Percentiles rank a stretch among this genome's conserved stretches.
These are phyloP conservation scores for Cinara cedri DNA, from an alignment of 2,888 invertebrate species.

Conservation along the genomic window DNA sequence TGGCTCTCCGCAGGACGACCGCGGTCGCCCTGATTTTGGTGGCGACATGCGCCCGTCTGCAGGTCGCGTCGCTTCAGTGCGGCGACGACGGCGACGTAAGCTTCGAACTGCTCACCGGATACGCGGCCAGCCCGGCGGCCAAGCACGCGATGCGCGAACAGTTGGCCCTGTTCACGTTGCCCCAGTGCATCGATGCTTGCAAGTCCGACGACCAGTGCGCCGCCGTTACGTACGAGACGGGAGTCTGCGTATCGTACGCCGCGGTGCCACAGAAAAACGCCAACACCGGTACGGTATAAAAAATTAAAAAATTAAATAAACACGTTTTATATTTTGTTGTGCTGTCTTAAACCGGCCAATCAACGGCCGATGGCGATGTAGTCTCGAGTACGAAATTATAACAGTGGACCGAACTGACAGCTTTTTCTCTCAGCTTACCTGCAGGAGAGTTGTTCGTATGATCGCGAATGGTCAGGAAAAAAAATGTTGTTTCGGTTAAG, in stretches of 20 bases:
- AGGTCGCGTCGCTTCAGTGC: conserved; percentile 20
- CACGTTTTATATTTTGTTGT: no score
- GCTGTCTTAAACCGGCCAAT: no score
- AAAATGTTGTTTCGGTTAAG: no score
- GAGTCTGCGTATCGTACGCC: conserved; percentile 63
- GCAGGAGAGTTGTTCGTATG: no score
- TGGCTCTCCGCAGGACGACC: no score
- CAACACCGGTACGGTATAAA: not conserved
- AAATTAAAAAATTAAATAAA: not conserved
- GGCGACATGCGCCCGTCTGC: not conserved
- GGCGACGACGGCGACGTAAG: conserved; percentile 20
- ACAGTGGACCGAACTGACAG: no score
- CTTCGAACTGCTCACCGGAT: conserved; percentile 54
- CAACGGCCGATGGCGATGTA: no score
- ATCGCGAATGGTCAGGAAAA: no score
- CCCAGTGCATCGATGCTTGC: conserved; percentile 63
- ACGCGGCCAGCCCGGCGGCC: conserved; percentile 58
- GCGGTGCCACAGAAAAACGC: conserved; percentile 61
- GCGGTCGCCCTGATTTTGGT: not conserved
- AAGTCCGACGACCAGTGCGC: conserved; percentile 61
- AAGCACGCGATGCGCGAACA: conserved; percentile 64
- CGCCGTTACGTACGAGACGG: conserved; percentile 64
- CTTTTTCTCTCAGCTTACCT: no score
- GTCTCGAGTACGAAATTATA: no score
- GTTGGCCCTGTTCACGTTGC: conserved; percentile 62